Evolutionary conservation across 2,888 invertebrate genomes (phyloP).

Genomic region (Meteorus cinctellus): DNA sequence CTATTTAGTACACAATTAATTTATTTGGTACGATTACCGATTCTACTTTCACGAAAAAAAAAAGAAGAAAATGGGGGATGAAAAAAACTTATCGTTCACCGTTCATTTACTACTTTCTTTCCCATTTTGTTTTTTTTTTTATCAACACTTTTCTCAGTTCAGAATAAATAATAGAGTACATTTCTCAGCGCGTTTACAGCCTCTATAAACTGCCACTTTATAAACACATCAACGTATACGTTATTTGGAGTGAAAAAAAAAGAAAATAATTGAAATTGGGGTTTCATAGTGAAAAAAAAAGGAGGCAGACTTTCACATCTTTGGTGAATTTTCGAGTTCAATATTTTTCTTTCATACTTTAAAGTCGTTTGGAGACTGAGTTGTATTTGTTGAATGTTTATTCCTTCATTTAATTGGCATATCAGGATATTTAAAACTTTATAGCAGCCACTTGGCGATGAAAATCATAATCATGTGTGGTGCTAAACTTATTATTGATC

Average conservation of each 20-base stretch:
- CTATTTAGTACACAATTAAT: slow-evolving; percentile 50
- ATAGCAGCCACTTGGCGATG: slow-evolving; percentile 72
- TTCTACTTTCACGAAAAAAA: slow-evolving; percentile 57
- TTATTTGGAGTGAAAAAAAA: slow-evolving; percentile 17
- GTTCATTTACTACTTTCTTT: slow-evolving; percentile 30
- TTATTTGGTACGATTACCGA: slow-evolving; percentile 67
- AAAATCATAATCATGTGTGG: slow-evolving; percentile 72
- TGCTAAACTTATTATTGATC: slow-evolving; percentile 68
- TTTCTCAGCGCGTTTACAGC: neutral
- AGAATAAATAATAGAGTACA: slow-evolving; percentile 36
- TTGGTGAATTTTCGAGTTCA: neutral
- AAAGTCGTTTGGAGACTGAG: neutral
- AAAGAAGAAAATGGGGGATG: neutral
- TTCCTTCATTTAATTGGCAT: slow-evolving; percentile 9
- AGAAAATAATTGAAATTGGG: neutral
- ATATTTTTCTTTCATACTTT: neutral
- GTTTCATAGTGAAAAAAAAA: neutral
- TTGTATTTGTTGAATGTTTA: slow-evolving; percentile 26
- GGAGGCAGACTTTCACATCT: neutral
- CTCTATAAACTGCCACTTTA: neutral
- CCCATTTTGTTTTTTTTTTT: neutral
- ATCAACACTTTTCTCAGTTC: slow-evolving; percentile 24
- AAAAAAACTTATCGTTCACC: neutral
- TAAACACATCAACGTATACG: neutral
- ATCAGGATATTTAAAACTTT: slow-evolving; percentile 48